Evolutionary conservation across 2,113 vertebrate genomes (phyloP), one percentile per base, ranked within the genome.

Genomic region (Chaenogobius annularis): DNA sequence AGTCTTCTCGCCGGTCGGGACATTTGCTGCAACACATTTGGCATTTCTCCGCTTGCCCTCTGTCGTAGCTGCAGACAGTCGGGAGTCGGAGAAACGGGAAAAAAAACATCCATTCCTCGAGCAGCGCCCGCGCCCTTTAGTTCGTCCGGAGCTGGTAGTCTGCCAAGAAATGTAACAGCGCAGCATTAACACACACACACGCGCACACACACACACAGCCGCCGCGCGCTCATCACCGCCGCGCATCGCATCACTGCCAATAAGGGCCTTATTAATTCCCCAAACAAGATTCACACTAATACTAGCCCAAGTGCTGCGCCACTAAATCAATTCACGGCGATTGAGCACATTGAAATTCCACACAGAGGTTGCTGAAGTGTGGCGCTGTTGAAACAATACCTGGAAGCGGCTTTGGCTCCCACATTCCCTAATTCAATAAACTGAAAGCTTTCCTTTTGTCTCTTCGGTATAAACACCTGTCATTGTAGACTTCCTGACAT

Each of bases 111-210:
- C 83, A 83, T 88, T 82, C 62, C 68, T 88, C 88, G 80, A 80
- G 77, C 85, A 80, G 87, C 82, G 68, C 78, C 83, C 68, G 77
- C 72, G 86, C 86, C 89, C 82, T 88, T 89, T 90, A 94, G 90
- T 92, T 93, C 76, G 93, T 94, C 93, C 93, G 88, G 70, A 94
- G 90, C 76, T 94, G 92, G 89, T 94, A 94, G 93, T 94, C 93
- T 94, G 93, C 87, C 86, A 93, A 93, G 78, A 85, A 78, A 90
- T 54, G 79, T 68, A 87, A 83, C 80, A 87, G 79, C 72, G 70
- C 83, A 85, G 68, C 70, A 85, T 91, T 88, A 91, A 83, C 69
- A 74, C 77, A 74, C 77, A 66, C 56, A 56, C n/a, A n/a, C n/a
- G n/a, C n/a, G n/a, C n/a, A n/a, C n/a, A n/a, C n/a, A n/a, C n/a